Conservation (phyloP, 1,140 invertebrate species). For the Atta texana region DNA sequence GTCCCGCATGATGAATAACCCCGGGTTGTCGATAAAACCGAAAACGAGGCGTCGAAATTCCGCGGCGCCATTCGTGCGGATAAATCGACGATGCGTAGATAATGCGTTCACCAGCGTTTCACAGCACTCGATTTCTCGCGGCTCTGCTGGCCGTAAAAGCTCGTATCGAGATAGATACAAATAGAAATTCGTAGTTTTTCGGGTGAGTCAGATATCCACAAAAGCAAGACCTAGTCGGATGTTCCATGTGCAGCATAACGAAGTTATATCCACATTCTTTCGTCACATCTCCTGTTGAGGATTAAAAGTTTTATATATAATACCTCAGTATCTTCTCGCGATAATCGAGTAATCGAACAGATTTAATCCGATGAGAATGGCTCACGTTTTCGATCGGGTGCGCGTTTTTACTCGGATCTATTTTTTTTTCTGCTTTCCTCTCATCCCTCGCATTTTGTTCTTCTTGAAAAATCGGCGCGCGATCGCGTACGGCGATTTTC, state of each 20-base stretch:
- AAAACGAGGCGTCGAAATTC: constrained; percentile 79
- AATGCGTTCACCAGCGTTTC: constrained; percentile 50
- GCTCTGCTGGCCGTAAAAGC: constrained; percentile 38
- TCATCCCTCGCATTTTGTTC: not conserved
- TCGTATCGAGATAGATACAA: constrained; percentile 59
- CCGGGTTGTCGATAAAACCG: constrained; percentile 78
- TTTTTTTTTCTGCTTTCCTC: not conserved
- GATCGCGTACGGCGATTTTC: constrained; percentile 69
- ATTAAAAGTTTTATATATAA: constrained; percentile 57
- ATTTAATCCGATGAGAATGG: not conserved
- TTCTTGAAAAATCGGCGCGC: constrained; percentile 23
- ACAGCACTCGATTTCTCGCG: not conserved
- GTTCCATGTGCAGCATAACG: not conserved
- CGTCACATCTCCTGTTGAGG: not conserved
- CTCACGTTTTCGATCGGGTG: not conserved
- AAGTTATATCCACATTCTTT: not conserved
- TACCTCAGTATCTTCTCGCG: not conserved
- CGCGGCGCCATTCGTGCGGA: constrained; percentile 58
- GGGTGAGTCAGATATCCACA: not conserved
- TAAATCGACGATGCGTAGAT: constrained; percentile 68
- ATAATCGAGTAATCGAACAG: constrained; percentile 12
- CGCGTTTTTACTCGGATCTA: constrained; percentile 5
- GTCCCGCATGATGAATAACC: constrained; percentile 65
- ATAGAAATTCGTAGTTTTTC: not conserved
- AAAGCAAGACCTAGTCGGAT: not conserved